Base-by-base conservation (phyloP, 1,140 invertebrate genomes). In the Sinella curviseta region DNA sequence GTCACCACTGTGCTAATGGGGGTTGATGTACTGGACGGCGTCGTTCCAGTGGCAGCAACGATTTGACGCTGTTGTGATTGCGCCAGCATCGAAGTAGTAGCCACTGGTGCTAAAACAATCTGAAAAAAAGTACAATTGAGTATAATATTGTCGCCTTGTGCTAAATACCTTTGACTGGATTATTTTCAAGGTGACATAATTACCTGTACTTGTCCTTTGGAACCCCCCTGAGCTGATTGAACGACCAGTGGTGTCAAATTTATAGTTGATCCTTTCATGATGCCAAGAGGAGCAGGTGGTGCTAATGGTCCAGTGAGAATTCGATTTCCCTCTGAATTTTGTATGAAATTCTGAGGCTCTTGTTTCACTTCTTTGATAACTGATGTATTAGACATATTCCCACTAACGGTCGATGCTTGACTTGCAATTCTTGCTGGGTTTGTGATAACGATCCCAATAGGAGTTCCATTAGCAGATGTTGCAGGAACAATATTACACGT, bases 211-310 rank as follows among this genome's bases (percentile, higher is more conserved):
- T 80, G 82, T 54, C 74, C 73, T 76, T 81, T 79, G 36, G 65
- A 65, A 36, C 12, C 30, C 36, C 60, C 77, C 76, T 77, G 67
- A 77, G 77, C 36, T 55, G 36, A 74, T 54, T 83, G 82, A 30
- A 83, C 78, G 4, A 82, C 79, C 16, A 83, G 31, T 14, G 80
- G 82, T 48, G 80, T 83, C 12, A 83, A 55, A 20, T 77, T 81
- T 24, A 60, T 70, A 77, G 82, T 81, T 54, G 76, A 39, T 17
- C 81, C 79, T 78, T 79, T 80, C 30, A 39, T 30, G 17, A 60
- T 55, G 16, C 33, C 31, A 26, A 57, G 20, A 4, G 76, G 74
- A 17, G 65, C 65, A 54, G 74, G 74, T 48, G 74, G 74, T 8
- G 34, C 74, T n/a, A 75, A 24, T 8, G 55, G 55, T 60, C 14